Evolutionary conservation across 2,888 invertebrate species (phyloP), one percentile per base, ranked within the genome.

Genomic region (Drosophila mimetica): DNA sequence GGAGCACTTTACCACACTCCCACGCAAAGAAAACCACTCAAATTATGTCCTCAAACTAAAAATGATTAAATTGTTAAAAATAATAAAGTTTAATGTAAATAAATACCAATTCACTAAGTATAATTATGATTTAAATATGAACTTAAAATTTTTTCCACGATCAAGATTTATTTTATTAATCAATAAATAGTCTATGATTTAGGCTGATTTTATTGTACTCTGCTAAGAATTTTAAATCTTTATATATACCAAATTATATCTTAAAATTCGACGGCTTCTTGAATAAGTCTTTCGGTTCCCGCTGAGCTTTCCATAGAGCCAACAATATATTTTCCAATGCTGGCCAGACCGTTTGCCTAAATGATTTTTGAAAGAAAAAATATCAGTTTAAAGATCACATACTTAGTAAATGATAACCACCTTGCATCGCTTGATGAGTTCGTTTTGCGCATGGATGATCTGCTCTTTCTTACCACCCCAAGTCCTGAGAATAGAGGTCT

Each of bases 401-500:
- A 25, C 5, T 9, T 18, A 14, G 0, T 13, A n/a, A 11, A 1
- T 1, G 6, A n/a, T 4, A 16, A 25, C 3, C 0, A 97, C 98
- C 96, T 96, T 97, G 48, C 98, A 99, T 77, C 99, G 94, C 92
- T 97, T 97, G 85, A 98, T 91, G 28, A 99, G 94, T 92, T 98
- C 97, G 22, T 93, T 93, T 92, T 99, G 99, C 7, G 94, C 99
- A 79, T 95, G 95, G 46, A 92, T 92, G 44, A 98, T 91, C 90
- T 98, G 97, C 85, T 97, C 98, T 65, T 95, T 93, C 92, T 98
- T 97, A 85, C 99, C 99, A 55, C 92, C 94, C 99, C 99, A 99
- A 18, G 98, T 97, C 59, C 96, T 95, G 87, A 99, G 94, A 2
- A 98, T 98, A 47, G 98, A 98, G 20, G 99, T 98, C 93, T 99